Evolutionary conservation across 2,113 vertebrate species (phyloP).

Genomic region (Gnathonemus echidnorhynchus): DNA sequence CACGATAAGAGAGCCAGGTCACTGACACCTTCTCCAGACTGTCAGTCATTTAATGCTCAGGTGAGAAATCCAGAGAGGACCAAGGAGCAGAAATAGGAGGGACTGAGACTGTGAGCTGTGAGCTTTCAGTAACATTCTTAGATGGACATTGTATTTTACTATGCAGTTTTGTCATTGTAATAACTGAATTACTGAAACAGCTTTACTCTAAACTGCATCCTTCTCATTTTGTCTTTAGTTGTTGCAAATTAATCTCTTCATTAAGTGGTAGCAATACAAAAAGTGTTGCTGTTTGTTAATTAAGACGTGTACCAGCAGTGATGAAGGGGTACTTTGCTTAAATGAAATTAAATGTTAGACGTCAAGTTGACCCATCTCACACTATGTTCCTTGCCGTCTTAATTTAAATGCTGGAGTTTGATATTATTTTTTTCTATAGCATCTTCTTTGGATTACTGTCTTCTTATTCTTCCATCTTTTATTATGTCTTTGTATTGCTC

Average conservation of each 20-base stretch:
- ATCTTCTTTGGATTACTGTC: background rate
- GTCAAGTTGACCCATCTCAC: background rate
- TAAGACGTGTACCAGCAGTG: background rate
- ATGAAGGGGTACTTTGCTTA: constrained; percentile 2
- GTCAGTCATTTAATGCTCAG: constrained; percentile 5
- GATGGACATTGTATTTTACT: background rate
- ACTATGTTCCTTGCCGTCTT: background rate
- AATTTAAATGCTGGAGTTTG: background rate
- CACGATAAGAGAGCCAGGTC: background rate
- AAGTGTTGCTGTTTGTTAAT: background rate
- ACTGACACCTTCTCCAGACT: background rate
- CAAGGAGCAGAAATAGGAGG: background rate
- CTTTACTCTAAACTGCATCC: background rate
- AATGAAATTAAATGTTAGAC: background rate
- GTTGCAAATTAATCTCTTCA: background rate
- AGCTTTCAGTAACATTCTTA: background rate
- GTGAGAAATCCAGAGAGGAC: background rate
- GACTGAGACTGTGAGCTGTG: background rate
- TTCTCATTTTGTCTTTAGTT: background rate
- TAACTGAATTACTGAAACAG: background rate
- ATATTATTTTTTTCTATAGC: background rate
- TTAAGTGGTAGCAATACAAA: background rate
- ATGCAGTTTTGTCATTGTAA: background rate
- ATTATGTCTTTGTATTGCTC: background rate
- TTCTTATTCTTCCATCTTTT: background rate